phyloP scores from a whole-genome alignment of 1,140 invertebrate genomes.

The Pygmarrhopalites habei region DNA sequence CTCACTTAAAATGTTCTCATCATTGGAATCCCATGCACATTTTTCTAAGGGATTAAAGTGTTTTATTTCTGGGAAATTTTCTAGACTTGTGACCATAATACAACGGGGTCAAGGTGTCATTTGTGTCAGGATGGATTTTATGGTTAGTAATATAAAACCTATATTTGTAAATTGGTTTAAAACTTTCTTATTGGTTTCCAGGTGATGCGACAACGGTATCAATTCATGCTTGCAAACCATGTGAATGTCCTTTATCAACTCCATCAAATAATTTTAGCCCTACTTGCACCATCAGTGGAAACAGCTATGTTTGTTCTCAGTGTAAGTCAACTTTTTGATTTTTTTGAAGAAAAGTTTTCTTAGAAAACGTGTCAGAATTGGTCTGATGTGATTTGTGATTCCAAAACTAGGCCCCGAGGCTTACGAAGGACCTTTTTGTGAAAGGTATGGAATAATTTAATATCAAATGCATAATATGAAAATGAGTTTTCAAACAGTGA shows the following conservation, averaged over 20 bases:
- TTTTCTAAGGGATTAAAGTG: too few relatives aligned
- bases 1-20: too few relatives aligned
- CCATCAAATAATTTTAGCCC: conserved; percentile 80
- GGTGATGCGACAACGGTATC: conserved; percentile 67
- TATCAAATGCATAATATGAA: conserved; percentile 2
- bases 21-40: too few relatives aligned
- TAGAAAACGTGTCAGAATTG: too few relatives aligned
- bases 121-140: conserved; percentile 82
- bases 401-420: conserved; percentile 80
- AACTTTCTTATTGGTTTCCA: too few relatives aligned
- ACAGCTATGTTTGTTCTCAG: conserved; percentile 74
- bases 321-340: too few relatives aligned
- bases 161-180: too few relatives aligned
- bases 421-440: conserved; percentile 62
- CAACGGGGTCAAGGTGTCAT: conserved; percentile 68
- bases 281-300: conserved; percentile 63
- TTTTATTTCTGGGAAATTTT: too few relatives aligned
- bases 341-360: too few relatives aligned
- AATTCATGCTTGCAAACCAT: conserved; percentile 69
- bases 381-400: too few relatives aligned
- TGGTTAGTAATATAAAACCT: too few relatives aligned
- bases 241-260: conserved; percentile 72
- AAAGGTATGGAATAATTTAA: conserved; percentile 23
- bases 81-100: conserved; percentile 63
- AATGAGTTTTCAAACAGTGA: background rate